phyloP scores from a whole-genome alignment of 2,113 vertebrate species.

The Sapayoa aenigma region DNA sequence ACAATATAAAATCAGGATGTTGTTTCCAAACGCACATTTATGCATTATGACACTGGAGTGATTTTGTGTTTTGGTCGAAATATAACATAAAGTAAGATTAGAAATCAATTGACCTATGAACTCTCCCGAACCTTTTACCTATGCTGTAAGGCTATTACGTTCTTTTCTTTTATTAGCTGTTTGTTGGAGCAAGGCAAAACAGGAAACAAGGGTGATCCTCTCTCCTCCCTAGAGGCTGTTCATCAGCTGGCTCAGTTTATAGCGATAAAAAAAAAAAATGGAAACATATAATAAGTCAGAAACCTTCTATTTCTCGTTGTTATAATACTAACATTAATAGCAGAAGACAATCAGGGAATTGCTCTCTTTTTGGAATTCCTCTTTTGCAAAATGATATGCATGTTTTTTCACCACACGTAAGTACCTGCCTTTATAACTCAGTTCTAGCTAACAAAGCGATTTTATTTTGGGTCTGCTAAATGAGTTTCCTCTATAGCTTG shows the following conservation, averaged over 20 bases:
- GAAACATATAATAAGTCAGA: neutral
- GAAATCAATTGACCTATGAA: conserved; percentile 72
- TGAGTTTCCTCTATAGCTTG: neutral
- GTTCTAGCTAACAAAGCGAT: neutral
- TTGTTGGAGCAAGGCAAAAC: conserved; percentile 83
- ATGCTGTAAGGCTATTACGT: conserved; percentile 81
- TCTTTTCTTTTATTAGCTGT: conserved; percentile 88
- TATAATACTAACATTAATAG: neutral
- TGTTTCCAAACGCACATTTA: neutral
- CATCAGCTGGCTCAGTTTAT: conserved; percentile 90
- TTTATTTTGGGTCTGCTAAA: neutral
- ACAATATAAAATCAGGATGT: neutral
- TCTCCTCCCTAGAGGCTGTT: conserved; percentile 81
- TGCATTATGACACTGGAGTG: neutral
- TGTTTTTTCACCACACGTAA: neutral
- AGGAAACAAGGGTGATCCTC: conserved; percentile 74
- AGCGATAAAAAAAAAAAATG: conserved; percentile 60
- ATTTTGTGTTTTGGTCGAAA: conserved; percentile 3
- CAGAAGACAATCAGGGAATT: neutral
- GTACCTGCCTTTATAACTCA: neutral
- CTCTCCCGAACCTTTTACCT: conserved; percentile 79
- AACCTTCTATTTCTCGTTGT: conserved; percentile 14
- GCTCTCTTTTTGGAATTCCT: neutral
- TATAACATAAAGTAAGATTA: conserved; percentile 53
- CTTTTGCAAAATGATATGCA: neutral